phyloP scores from a whole-genome alignment of 2,888 invertebrate species.

The Drosophila flavopinicola region DNA sequence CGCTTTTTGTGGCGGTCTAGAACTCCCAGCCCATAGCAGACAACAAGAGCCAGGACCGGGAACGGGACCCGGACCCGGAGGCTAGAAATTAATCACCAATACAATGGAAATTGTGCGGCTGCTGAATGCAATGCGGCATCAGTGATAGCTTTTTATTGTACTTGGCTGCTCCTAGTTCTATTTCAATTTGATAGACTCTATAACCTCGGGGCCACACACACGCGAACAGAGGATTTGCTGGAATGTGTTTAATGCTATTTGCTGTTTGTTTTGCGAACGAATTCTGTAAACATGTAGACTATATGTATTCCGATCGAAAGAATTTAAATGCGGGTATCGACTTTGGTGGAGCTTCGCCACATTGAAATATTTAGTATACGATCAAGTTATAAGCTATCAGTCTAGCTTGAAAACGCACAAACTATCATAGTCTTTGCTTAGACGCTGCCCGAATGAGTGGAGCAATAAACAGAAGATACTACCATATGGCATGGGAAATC shows the following conservation, averaged over 20 bases:
- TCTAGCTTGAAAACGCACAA: no score
- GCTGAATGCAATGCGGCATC: slow-evolving; percentile 44
- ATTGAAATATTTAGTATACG: no score
- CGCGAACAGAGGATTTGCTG: slow-evolving; percentile 29
- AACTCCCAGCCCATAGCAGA: slow-evolving; percentile 16
- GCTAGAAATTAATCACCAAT: slow-evolving; percentile 76
- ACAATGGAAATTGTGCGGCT: slow-evolving; percentile 74
- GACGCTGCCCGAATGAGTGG: no score
- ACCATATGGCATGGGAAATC: no score
- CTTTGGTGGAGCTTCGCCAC: no score
- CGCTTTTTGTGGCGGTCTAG: slow-evolving; percentile 25
- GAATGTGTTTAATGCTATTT: slow-evolving; percentile 66
- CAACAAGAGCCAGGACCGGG: slow-evolving; percentile 17
- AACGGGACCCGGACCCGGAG: slow-evolving; percentile 46
- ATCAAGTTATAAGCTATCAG: no score
- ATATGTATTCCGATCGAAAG: no score
- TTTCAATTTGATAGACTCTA: slow-evolving; percentile 42
- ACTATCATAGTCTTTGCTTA: no score
- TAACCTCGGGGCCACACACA: slow-evolving; percentile 68
- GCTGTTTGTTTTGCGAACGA: slow-evolving; percentile 8
- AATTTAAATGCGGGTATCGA: no score
- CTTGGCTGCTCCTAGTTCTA: slow-evolving; percentile 15
- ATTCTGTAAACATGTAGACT: no score
- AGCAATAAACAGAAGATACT: no score
- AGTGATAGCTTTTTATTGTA: slow-evolving; percentile 59